Evolutionary conservation across 2,113 vertebrate genomes (phyloP), one percentile per base, ranked within the genome.

Genomic region (Pongo pygmaeus): DNA sequence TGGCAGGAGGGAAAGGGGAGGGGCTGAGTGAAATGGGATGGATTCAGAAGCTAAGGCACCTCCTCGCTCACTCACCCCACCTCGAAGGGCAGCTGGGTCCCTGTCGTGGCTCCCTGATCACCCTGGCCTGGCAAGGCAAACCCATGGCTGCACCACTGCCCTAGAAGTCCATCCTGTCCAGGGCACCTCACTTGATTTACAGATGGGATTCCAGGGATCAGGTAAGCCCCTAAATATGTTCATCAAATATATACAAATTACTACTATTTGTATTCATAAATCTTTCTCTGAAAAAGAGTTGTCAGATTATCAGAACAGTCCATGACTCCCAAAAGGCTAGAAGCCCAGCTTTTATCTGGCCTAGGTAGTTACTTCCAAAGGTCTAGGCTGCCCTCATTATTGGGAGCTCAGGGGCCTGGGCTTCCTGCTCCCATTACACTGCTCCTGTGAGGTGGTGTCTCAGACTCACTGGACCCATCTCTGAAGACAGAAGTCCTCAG

Each of bases 211-310:
- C 1, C 13, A 30, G 40, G 80, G 32, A 61, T 85, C 32, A 69
- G 35, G 11, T 1, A 81, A 77, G 84, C 35, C 35, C 35, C 30
- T 35, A 25, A 64, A 79, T 35, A 75, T 30, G 35, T 57, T 84
- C 25, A 46, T 35, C 52, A 87, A 69, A 85, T n/a, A 69, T 30
- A 55, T 1, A 90, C 3, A 81, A n/a, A 95, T 16, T 38, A 61
- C 25, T 20, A 20, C 52, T 59, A 25, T 10, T 35, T 67, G 4
- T 89, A 57, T 32, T 5, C 8, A 77, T n/a, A 86, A 85, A 78
- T 81, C 48, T 30, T 86, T 80, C 84, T 96, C 84, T 88, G 69
- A 94, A 91, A 80, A 80, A 91, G 14, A 35, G 17, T 43, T 97
- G 90, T 94, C 61, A 64, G 59, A 61, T 87, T 52, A 92, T 80